Evolutionary conservation across 1,140 invertebrate species (phyloP).

Genomic region (Palaemon carinicauda): DNA sequence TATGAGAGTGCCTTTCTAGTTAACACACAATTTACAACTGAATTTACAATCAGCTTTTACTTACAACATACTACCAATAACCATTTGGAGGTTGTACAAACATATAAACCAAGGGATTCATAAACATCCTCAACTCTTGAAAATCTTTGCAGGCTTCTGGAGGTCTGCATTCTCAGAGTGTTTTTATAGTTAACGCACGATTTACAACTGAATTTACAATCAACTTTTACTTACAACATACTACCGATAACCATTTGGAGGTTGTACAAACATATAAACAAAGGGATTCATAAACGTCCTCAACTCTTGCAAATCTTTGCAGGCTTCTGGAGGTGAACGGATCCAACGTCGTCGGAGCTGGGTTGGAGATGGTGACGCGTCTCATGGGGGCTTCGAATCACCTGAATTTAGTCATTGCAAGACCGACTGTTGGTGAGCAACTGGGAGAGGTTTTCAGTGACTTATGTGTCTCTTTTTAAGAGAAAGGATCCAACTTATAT

Average conservation of each 20-base stretch:
- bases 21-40: too few relatives aligned
- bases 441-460: background rate
- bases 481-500: too few relatives aligned
- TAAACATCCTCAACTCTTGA: background rate
- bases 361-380: constrained; percentile 61
- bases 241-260: too few relatives aligned
- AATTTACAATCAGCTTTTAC: too few relatives aligned
- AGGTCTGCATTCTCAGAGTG: too few relatives aligned
- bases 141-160: constrained; percentile 73
- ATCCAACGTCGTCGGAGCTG: constrained; percentile 75
- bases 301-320: constrained; percentile 55
- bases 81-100: background rate
- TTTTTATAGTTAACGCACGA: too few relatives aligned
- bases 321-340: constrained; percentile 87
- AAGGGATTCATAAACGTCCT: background rate
- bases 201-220: too few relatives aligned
- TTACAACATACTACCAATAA: too few relatives aligned
- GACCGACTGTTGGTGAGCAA: constrained; percentile 15
- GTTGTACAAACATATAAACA: background rate
- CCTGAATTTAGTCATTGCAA: constrained; percentile 44
- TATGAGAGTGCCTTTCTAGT: too few relatives aligned
- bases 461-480: background rate
- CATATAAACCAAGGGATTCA: too few relatives aligned
- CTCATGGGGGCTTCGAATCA: constrained; percentile 29
- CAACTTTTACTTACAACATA: too few relatives aligned